Evolutionary conservation across 2,888 invertebrate genomes (phyloP).

Genomic region (Dendrolimus pini): DNA sequence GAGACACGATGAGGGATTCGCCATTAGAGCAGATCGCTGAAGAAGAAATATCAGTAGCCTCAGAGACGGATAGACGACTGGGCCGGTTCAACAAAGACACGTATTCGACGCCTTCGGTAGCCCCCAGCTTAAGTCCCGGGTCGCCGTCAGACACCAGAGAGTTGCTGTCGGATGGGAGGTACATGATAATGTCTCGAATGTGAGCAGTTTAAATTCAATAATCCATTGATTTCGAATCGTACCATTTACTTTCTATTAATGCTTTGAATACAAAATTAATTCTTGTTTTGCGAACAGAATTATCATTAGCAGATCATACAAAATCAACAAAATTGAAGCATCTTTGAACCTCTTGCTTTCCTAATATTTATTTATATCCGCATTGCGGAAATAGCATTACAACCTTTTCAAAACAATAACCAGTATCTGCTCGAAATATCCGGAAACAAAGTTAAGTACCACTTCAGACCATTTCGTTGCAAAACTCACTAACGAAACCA

Average conservation of each 20-base stretch:
- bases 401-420: too few species aligned
- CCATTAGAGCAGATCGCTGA: slow-evolving; percentile 84
- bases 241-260: slow-evolving; percentile 11
- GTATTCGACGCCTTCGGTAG: slow-evolving; percentile 72
- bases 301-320: too few species aligned
- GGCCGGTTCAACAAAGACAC: slow-evolving; percentile 75
- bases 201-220: slow-evolving; percentile 40
- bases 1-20: slow-evolving; percentile 73
- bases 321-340: too few species aligned
- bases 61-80: slow-evolving; percentile 63
- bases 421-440: too few species aligned
- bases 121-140: slow-evolving; percentile 80
- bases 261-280: slow-evolving; percentile 7
- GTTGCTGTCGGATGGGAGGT: slow-evolving; percentile 76
- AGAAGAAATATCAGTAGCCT: slow-evolving; percentile 76
- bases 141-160: slow-evolving; percentile 83
- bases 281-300: too few species aligned
- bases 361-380: too few species aligned
- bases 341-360: too few species aligned
- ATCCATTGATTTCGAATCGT: slow-evolving; percentile 21
- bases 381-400: too few species aligned
- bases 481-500: too few species aligned
- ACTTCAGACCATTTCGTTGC: too few species aligned
- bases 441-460: too few species aligned
- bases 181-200: slow-evolving; percentile 72